Conservation (phyloP, 2,797 vertebrate genomes). For the Peromyscus eremicus region DNA sequence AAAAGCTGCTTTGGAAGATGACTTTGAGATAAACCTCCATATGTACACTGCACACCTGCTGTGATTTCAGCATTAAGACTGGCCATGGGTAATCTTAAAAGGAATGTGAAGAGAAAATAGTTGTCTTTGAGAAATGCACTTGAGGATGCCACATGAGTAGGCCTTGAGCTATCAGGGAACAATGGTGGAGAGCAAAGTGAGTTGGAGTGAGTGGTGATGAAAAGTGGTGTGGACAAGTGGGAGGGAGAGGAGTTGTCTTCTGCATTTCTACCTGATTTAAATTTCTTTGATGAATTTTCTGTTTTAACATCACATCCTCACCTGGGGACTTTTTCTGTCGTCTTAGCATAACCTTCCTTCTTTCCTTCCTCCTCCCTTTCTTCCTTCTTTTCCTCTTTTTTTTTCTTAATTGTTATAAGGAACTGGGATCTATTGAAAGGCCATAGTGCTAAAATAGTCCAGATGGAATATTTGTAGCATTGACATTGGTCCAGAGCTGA, state of each 20-base stretch:
- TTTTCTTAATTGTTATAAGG: not conserved
- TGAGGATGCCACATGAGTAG: not conserved
- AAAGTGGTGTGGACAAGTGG: not conserved
- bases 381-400: not conserved
- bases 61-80: not conserved
- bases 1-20: not conserved
- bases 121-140: not conserved
- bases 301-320: not conserved
- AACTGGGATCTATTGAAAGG: not conserved
- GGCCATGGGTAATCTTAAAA: not conserved
- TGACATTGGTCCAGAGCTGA: not conserved
- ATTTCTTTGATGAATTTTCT: not conserved
- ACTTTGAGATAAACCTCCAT: not conserved
- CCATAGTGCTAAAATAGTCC: not conserved
- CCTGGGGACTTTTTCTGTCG: not conserved
- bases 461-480: no score
- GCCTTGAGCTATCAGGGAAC: not conserved
- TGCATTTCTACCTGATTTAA: not conserved
- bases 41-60: not conserved
- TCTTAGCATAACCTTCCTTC: not conserved
- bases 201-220: not conserved
- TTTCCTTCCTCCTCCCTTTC: not conserved
- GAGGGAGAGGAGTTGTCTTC: not conserved
- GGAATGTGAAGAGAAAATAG: not conserved
- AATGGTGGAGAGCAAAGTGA: not conserved